Evolutionary conservation across 2,888 invertebrate genomes (phyloP).

Genomic region (Copidosoma aretas): DNA sequence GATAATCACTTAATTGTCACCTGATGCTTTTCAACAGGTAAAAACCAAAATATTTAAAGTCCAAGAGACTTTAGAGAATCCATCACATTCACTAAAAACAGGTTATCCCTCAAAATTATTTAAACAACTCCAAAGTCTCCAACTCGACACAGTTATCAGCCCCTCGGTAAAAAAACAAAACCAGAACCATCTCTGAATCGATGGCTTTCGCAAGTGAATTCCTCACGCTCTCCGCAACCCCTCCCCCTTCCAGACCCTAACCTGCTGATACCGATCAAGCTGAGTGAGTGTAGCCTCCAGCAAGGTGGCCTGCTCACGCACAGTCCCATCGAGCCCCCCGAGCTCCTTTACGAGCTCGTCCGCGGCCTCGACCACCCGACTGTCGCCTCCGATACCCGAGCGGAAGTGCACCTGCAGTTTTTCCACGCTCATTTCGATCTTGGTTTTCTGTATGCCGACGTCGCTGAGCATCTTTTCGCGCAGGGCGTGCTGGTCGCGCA

Average conservation of each 20-base stretch:
- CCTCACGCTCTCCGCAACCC: not conserved
- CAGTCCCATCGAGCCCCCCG: conserved; percentile 69
- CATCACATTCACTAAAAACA: no score
- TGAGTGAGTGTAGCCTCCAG: conserved; percentile 81
- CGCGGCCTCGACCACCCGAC: conserved; percentile 76
- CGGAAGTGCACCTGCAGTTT: conserved; percentile 92
- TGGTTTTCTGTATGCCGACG: conserved; percentile 87
- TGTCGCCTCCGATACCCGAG: conserved; percentile 81
- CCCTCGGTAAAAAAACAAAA: not conserved
- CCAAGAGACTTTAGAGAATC: no score
- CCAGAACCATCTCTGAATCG: not conserved
- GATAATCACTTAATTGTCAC: no score
- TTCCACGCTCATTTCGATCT: conserved; percentile 86
- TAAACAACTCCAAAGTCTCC: not conserved
- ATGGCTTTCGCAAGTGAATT: not conserved
- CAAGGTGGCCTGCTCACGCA: conserved; percentile 71
- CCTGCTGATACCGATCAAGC: conserved; percentile 84
- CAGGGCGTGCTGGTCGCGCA: conserved; percentile 84
- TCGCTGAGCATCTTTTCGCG: conserved; percentile 88
- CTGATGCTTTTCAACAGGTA: no score
- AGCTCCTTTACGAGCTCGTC: conserved; percentile 74
- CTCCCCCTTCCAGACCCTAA: conserved; percentile 43
- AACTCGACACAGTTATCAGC: not conserved
- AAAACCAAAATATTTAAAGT: no score
- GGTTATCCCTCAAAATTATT: no score